Base-by-base conservation (phyloP, 2,113 vertebrate genomes). In the Takifugu flavidus region DNA sequence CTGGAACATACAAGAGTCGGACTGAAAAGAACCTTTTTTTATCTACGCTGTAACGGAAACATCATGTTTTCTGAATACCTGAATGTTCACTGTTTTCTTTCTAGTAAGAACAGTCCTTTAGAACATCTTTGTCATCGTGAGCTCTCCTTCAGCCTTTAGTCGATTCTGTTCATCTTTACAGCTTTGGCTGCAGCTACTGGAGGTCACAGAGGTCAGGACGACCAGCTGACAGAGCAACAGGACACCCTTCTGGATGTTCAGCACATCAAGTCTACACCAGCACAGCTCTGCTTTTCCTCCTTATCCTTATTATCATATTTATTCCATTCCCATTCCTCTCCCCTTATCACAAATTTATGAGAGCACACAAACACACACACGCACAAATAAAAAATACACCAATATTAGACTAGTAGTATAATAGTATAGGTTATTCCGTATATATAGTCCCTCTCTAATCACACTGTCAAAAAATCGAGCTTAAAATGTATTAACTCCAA, bases 201-300 rank as follows among this genome's bases (percentile, higher is more conserved):
- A 45, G 42, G 44, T 66, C 59, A 66, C 67, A 72, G 58, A 65
- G 58, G 34, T 39, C 34, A 39, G 34, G 34, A 6, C 7, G 6
- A 39, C 34, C 57, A 73, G 83, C 83, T 74, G 77, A 75, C 74
- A 78, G 64, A 59, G 64, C 75, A 56, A 49, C 74, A 78, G 65
- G 57, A 62, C 75, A 59, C 49, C 62, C 44, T 47, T 59, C 83
- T 53, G 77, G 69, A 82, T 80, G 67, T 80, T 56, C 66, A 70
- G 55, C 71, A 78, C 79, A 63, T 59, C 59, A 80, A 71, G 59
- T 70, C 75, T 77, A 71, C 62, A 70, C 61, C 70, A 75, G 53
- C 50, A 61, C 62, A 49, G 20, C 47, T 49, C 47, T 1, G 15
- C 70, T 69, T 59, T 39, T 52, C 60, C 65, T 47, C 2, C 15